phyloP scores from a whole-genome alignment of 92 coral and sea anemone species.

The Phenganax subtilis region DNA sequence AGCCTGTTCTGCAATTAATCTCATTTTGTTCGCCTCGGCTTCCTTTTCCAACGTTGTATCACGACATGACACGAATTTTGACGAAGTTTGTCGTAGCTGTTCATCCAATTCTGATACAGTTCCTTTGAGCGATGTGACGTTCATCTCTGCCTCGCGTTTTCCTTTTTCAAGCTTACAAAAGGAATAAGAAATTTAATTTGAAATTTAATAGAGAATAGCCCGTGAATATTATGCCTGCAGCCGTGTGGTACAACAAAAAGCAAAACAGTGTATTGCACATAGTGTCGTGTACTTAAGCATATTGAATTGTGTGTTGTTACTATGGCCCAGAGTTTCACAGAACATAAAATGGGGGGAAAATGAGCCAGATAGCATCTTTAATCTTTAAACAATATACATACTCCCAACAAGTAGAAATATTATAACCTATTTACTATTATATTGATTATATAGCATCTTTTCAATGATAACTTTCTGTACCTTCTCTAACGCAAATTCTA shows the following conservation, averaged over 20 bases:
- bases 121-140: constrained; percentile 73
- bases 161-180: constrained; percentile 72
- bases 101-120: constrained; percentile 88
- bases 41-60: constrained; percentile 82
- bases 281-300: no score
- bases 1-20: constrained; percentile 77
- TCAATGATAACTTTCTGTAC: constrained; percentile 28
- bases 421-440: no score
- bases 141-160: constrained; percentile 76
- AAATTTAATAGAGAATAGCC: background rate
- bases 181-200: background rate
- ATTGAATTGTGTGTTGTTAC: no score
- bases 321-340: no score
- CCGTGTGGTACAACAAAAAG: no score
- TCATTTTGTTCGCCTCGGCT: constrained; percentile 71
- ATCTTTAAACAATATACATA: no score
- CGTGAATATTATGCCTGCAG: no score
- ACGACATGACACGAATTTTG: constrained; percentile 71
- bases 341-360: no score
- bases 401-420: no score
- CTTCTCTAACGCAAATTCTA: constrained; percentile 79
- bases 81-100: constrained; percentile 73
- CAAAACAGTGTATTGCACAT: no score
- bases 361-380: background rate
- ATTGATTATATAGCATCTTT: no score